phyloP scores from a whole-genome alignment of 2,888 invertebrate genomes.

The Theodoxus fluviatilis region DNA sequence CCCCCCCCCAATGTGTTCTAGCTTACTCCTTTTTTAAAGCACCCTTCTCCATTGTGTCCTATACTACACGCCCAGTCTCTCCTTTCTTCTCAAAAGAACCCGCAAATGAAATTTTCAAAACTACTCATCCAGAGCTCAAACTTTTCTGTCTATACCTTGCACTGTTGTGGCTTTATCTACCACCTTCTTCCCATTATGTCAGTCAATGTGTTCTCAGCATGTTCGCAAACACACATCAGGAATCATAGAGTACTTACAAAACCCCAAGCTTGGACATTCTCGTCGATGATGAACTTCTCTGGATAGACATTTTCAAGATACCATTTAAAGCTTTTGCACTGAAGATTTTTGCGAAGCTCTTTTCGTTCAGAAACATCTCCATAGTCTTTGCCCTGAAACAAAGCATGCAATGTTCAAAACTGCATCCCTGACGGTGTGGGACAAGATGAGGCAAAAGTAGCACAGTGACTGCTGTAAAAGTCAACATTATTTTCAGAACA shows the following conservation, averaged over 20 bases:
- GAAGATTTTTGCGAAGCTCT: constrained; percentile 78
- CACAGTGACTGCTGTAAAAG: background rate
- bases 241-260: constrained; percentile 44
- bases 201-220: background rate
- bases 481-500: background rate
- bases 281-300: constrained; percentile 88
- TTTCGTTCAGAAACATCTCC: constrained; percentile 84
- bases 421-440: background rate
- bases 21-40: no score
- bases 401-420: background rate
- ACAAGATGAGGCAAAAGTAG: background rate
- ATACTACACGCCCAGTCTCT: no score
- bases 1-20: no score
- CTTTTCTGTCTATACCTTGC: no score
- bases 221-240: no score
- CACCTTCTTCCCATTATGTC: no score
- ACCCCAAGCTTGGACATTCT: constrained; percentile 81
- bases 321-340: constrained; percentile 92
- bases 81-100: no score
- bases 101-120: no score
- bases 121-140: no score
- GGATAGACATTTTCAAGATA: constrained; percentile 87
- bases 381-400: constrained; percentile 68
- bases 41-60: no score
- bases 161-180: no score